Base-by-base conservation (phyloP, 1,140 invertebrate genomes). In the Dreissena rostriformis region DNA sequence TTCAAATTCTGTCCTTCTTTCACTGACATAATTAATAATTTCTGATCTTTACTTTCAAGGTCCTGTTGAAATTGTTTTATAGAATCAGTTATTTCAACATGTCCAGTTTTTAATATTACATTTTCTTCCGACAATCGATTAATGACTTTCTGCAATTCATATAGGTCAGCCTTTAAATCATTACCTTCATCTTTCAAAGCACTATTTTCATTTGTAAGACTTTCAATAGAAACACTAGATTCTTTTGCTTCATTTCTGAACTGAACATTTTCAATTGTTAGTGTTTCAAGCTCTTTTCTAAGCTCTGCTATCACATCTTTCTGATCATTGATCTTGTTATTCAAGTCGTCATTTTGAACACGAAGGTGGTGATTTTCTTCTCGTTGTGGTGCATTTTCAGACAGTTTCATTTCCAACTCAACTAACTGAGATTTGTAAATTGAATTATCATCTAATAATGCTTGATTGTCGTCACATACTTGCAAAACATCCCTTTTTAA, bases 281-380 rank as follows among this genome's bases (percentile, higher is more conserved):
- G 29, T 24, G 55, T 68, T 49, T 86, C 82, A 39, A 89, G 63
- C 53, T 88, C 85, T 57, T 80, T 78, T 76, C 86, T 86, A 8
- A 88, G 49, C 26, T 72, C 71, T 28, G 86, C 72, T 39, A 87
- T 86, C 24, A 81, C 73, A 74, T 88, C 88, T 68, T 89, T 87
- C 57, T 89, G 88, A 75, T 86, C 78, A 63, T 89, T 89, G 10
- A 89, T 89, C 77, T 84, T 86, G 63, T 89, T 89, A 51, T 87
- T 87, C 0, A 89, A 70, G 73, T 88, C 87, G 70, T 89, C 88
- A 75, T 88, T 89, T 22, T 88, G 85, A n/a, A 57, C 74, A 67
- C 82, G 78, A 17, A 86, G 83, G 14, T 77, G 65, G 28, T 80
- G 75, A 74, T 84, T 84, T 68, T 89, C 88, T 67, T 89, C 86